Base-by-base conservation (phyloP, 2,113 vertebrate genomes). In the Nyctibius bracteatus region DNA sequence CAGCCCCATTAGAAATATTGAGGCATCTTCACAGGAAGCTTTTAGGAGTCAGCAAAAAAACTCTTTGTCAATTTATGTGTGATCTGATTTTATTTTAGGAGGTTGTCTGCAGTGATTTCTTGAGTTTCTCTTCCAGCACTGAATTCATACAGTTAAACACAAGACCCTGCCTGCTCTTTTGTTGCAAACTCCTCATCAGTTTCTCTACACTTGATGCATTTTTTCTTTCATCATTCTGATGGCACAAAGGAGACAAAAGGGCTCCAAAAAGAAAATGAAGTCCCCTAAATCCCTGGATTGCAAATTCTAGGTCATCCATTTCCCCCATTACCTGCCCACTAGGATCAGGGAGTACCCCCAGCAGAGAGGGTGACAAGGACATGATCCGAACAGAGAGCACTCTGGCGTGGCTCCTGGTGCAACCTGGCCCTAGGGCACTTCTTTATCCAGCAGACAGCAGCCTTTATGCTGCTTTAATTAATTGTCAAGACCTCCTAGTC, bases 241-340 rank as follows among this genome's bases (percentile, higher is more conserved):
- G 23, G 27, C 19, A 30, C 21, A 62, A 72, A 46, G n/a, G 19
- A 61, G 28, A 16, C 6, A 44, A 31, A 55, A 43, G 12, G 3
- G 7, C 7, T 3, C 39, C n/a, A 25, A 49, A n/a, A 78, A 44
- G 23, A 18, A 68, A 65, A 37, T 0, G 0, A 66, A 66, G 7
- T 24, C 11, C 10, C 35, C 13, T 12, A 72, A 8, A n/a, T 54
- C 5, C 4, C 14, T 2, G 0, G 4, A 3, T 2, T 55, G 9
- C 21, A 67, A 54, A 49, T 65, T 85, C 9, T 35, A 35, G 18
- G 7, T 86, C 43, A 68, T 54, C 8, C 23, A 27, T 51, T 73
- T 68, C 20, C 35, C 28, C 18, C 6, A 5, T 31, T 57, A n/a
- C 13, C 30, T 58, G 15, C 28, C 33, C 1, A 1, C 11, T 43